Evolutionary conservation across 2,113 vertebrate species (phyloP).

Genomic region (Heloderma charlesbogerti): DNA sequence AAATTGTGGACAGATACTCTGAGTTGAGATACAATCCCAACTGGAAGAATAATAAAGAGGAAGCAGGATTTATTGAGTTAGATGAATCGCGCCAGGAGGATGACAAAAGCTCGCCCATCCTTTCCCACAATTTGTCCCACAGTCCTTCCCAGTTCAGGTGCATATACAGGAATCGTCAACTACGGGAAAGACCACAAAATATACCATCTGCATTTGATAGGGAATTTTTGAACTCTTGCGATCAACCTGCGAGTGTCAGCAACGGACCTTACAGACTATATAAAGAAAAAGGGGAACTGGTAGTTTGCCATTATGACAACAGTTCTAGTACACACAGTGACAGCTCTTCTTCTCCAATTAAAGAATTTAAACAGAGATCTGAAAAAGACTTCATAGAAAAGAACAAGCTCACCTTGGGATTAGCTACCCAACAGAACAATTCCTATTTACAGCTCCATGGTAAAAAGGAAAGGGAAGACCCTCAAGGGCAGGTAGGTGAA

Average conservation of each 20-base stretch:
- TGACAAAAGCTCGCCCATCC: neutral
- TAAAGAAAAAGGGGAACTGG: slow-evolving; percentile 3
- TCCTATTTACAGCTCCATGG: slow-evolving; percentile 83
- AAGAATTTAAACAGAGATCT: slow-evolving; percentile 27
- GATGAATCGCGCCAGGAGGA: neutral
- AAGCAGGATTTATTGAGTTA: slow-evolving; percentile 19
- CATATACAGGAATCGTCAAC: neutral
- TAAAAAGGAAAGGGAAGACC: slow-evolving; percentile 69
- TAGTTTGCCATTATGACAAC: neutral
- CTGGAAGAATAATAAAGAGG: slow-evolving; percentile 76
- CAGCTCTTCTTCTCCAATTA: slow-evolving; percentile 31
- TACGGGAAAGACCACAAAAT: slow-evolving; percentile 40
- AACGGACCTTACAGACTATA: neutral
- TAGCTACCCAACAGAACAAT: slow-evolving; percentile 63
- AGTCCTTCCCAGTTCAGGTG: slow-evolving; percentile 43
- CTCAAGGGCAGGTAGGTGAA: slow-evolving; percentile 76
- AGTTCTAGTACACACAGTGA: slow-evolving; percentile 33
- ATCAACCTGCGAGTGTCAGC: neutral
- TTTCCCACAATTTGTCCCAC: slow-evolving; percentile 48
- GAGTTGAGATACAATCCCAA: slow-evolving; percentile 80
- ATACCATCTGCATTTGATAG: neutral
- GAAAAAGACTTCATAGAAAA: slow-evolving; percentile 82
- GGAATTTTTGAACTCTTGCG: slow-evolving; percentile 43
- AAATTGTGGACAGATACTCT: slow-evolving; percentile 72
- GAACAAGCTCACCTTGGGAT: slow-evolving; percentile 88